These are phyloP conservation scores for Lymantria monacha DNA, from an alignment of 2,888 invertebrate genomes.

Conservation along the genomic window DNA sequence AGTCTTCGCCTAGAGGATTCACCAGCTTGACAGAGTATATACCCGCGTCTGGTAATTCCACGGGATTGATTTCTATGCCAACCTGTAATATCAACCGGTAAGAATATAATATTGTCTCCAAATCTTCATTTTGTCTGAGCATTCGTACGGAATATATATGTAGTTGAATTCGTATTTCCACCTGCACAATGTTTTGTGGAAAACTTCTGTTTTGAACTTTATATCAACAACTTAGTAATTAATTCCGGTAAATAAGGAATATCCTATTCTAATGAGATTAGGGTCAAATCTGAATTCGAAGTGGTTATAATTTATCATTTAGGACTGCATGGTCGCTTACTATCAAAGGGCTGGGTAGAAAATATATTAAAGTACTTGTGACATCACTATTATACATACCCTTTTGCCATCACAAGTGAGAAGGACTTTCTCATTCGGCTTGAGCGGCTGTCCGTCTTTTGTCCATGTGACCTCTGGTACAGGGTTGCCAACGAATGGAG, in stretches of 20 bases:
- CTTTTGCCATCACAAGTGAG: conserved; percentile 92
- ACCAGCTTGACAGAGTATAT: conserved; percentile 88
- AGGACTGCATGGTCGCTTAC: too few species aligned
- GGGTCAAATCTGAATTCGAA: too few species aligned
- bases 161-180: too few species aligned
- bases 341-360: neutral
- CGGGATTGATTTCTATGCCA: conserved; percentile 87
- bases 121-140: too few species aligned
- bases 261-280: too few species aligned
- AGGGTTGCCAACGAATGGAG: conserved; percentile 91
- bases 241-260: too few species aligned
- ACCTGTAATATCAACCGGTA: conserved; percentile 64
- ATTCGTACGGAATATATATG: too few species aligned
- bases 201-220: too few species aligned
- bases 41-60: conserved; percentile 88
- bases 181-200: too few species aligned
- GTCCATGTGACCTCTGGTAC: conserved; percentile 91
- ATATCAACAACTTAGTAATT: too few species aligned
- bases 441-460: conserved; percentile 87
- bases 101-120: too few species aligned
- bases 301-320: too few species aligned
- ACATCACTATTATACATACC: conserved; percentile 53
- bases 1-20: conserved; percentile 90
- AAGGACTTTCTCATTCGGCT: conserved; percentile 85
- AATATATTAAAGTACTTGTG: neutral